phyloP scores from a whole-genome alignment of 92 coral and sea anemone species.

The Zoanthus solanderi region DNA sequence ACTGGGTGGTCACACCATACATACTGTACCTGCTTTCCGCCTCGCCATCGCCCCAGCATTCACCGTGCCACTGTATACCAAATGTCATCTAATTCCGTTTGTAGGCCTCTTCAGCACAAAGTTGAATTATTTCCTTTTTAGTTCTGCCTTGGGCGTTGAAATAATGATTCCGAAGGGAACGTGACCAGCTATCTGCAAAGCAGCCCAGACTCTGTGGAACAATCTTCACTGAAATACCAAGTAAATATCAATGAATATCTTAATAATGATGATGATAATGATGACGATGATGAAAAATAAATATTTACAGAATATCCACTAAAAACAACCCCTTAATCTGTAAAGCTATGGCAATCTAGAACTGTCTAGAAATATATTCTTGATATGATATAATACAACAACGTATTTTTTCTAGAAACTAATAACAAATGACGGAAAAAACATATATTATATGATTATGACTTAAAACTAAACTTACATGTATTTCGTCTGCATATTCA shows the following conservation, averaged over 20 bases:
- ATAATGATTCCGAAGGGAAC: constrained; percentile 19
- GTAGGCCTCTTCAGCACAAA: constrained; percentile 27
- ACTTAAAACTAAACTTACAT: too few relatives aligned
- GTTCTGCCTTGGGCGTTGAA: constrained; percentile 12
- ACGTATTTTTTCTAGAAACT: too few relatives aligned
- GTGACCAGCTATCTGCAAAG: constrained; percentile 2
- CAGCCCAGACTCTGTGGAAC: constrained; percentile 16
- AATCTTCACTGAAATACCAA: constrained; percentile 2
- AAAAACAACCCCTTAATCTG: neutral
- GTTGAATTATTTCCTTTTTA: neutral
- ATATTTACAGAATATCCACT: too few relatives aligned
- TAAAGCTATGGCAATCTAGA: too few relatives aligned
- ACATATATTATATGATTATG: too few relatives aligned
- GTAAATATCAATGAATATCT: neutral
- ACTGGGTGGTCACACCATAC: constrained; percentile 3
- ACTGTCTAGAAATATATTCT: too few relatives aligned
- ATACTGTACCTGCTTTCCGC: constrained; percentile 31
- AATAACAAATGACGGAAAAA: too few relatives aligned
- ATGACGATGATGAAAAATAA: too few relatives aligned
- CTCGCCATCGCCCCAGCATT: constrained; percentile 34
- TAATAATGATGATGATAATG: too few relatives aligned
- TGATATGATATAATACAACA: too few relatives aligned
- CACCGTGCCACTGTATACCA: constrained; percentile 32
- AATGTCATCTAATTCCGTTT: constrained; percentile 20
- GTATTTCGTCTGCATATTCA: too few relatives aligned